Percentiles rank a stretch among this genome's conserved stretches.
Evolutionary conservation across 2,113 vertebrate genomes (phyloP).

Genomic region (Lontra canadensis): DNA sequence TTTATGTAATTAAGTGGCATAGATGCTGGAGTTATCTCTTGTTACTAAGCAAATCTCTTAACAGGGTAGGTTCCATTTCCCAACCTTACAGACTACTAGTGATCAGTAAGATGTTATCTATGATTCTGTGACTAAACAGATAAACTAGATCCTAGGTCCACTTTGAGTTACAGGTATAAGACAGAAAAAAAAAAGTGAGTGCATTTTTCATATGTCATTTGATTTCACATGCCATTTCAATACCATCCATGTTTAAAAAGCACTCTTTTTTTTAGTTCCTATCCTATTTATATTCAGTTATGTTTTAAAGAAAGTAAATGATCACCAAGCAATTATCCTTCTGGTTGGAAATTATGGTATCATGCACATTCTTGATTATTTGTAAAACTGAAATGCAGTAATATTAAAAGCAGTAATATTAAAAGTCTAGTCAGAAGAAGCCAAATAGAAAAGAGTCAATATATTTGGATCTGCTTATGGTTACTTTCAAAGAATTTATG

Average conservation of each 20-base stretch:
- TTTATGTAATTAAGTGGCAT: background rate
- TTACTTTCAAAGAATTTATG: conserved; percentile 46
- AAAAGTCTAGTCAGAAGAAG: conserved; percentile 52
- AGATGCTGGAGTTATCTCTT: background rate
- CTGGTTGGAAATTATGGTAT: conserved; percentile 72
- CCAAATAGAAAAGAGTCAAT: conserved; percentile 46
- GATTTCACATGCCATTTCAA: conserved; percentile 44
- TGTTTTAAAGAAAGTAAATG: conserved; percentile 73
- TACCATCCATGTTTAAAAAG: conserved; percentile 62
- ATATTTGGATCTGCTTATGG: conserved; percentile 47
- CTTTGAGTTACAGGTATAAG: background rate
- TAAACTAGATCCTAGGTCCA: background rate
- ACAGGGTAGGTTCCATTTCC: background rate
- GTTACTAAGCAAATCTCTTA: background rate
- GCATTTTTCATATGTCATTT: background rate
- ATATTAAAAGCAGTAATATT: conserved; percentile 64
- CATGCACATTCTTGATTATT: conserved; percentile 69
- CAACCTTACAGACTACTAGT: background rate
- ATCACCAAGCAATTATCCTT: conserved; percentile 74
- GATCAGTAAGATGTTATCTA: background rate
- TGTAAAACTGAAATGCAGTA: conserved; percentile 64
- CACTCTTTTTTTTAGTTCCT: conserved; percentile 55
- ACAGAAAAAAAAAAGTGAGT: background rate
- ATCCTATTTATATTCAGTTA: conserved; percentile 71
- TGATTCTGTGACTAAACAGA: background rate